A percentile compares a stretch with the other conserved stretches of the same genome.
Evolutionary conservation across 2,888 invertebrate genomes (phyloP).

Genomic region (Entomobrya proxima): DNA sequence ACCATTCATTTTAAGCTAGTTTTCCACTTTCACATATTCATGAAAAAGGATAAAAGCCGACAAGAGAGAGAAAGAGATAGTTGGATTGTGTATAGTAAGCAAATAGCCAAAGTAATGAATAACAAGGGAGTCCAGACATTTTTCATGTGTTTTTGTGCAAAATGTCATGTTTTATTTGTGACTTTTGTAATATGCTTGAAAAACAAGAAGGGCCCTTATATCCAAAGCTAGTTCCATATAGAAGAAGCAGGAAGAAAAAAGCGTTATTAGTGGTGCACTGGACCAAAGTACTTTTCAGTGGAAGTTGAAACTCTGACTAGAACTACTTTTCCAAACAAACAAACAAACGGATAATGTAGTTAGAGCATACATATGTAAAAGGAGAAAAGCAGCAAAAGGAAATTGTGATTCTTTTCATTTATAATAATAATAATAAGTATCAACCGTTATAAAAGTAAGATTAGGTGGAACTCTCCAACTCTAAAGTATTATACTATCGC

Average conservation of each 20-base stretch:
- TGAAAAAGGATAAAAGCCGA: slow-evolving; percentile 44
- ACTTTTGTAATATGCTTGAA: slow-evolving; percentile 47
- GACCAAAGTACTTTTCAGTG: slow-evolving; percentile 52
- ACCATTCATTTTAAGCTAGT: slow-evolving; percentile 58
- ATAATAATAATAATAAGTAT: slow-evolving; percentile 56
- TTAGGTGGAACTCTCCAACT: slow-evolving; percentile 50
- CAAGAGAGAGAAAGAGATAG: slow-evolving; percentile 28
- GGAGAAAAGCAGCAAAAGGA: slow-evolving; percentile 8
- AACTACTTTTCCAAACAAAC: slow-evolving; percentile 65
- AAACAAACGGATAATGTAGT: slow-evolving; percentile 67
- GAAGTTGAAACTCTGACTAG: slow-evolving; percentile 51
- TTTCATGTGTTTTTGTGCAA: slow-evolving; percentile 67
- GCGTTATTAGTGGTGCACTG: slow-evolving; percentile 64
- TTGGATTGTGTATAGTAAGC: slow-evolving; percentile 32
- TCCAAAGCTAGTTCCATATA: too few species aligned
- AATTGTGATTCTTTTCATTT: slow-evolving; percentile 65
- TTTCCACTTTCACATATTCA: slow-evolving; percentile 57
- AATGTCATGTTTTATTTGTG: slow-evolving; percentile 62
- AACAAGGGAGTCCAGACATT: slow-evolving; percentile 62
- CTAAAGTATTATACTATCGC: too few species aligned
- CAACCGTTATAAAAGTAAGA: slow-evolving; percentile 59
- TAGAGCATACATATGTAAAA: slow-evolving; percentile 37
- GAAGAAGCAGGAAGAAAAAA: slow-evolving; percentile 20
- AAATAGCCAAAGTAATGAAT: slow-evolving; percentile 64
- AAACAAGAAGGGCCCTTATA: slow-evolving; percentile 4